Evolutionary conservation across 2,888 invertebrate species (phyloP), one percentile per base, ranked within the genome.

Genomic region (Scaptodrosophila latifasciaeformis): DNA sequence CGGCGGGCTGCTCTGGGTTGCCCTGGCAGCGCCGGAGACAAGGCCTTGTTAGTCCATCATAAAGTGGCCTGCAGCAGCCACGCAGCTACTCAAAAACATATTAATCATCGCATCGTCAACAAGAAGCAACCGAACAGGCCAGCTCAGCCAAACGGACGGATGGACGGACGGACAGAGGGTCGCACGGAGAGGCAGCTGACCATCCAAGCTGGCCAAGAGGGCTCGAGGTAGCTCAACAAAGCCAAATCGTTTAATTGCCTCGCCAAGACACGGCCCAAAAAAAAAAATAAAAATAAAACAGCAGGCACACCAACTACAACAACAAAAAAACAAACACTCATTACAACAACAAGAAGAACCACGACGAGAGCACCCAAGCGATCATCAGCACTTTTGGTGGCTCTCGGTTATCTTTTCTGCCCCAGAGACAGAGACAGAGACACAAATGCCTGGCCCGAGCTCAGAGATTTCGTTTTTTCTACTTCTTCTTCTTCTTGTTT

Each of bases 81-180:
- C 54, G 61, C n/a, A 68, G 63, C 78, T 68, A 81, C 79, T 79
- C 71, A 80, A 80, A 82, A 77, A 66, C 75, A 67, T 69, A 79
- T 79, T 82, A 79, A 79, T 79, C 82, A 82, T 71, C 62, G 60
- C 69, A 69, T 66, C 64, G 49, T 51, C 54, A 48, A 54, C 62
- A 48, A 12, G n/a, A 34, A 21, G 57, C 34, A 37, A 27, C 43
- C 54, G 43, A 24, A 37, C 44, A 51, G 50, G 57, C 34, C 21
- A 49, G 40, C 29, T n/a, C n/a, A n/a, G n/a, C n/a, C n/a, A n/a
- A n/a, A n/a, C 51, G 35, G 39, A 37, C 48, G 58, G 46, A 39
- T n/a, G n/a, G 40, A 52, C 50, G 59, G 52, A 57, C 43, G n/a
- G n/a, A 53, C 46, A 51, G 39, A 45, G 50, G 49, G 43, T 54